Evolutionary conservation across 2,888 invertebrate genomes (phyloP), one percentile per base, ranked within the genome.

Genomic region (Helicoverpa assulta): DNA sequence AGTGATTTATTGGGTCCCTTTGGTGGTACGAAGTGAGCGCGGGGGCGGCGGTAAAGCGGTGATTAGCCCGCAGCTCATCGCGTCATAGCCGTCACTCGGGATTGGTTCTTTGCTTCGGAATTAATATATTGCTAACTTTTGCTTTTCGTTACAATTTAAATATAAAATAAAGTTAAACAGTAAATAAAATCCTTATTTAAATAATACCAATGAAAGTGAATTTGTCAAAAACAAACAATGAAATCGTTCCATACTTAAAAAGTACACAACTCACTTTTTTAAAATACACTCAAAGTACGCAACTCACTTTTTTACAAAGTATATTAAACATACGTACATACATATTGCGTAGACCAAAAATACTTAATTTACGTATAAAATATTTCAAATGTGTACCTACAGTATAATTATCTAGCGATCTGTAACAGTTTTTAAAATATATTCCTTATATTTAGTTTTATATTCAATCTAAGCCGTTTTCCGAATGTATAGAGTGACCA

Each of bases 351-450:
- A 47, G 33, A 59, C 66, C 29, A 54, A 68, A 21, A 67, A 66
- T 70, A 73, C 76, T 76, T 73, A 77, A 66, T 56, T 62, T 76
- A 81, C 53, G 82, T 71, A 82, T 74, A 76, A 79, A 81, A 78
- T 76, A 83, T 73, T 75, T 77, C 47, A 60, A 75, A 76, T 76
- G 57, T 60, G 59, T 72, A 75, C 68, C 67, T 81, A 80, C 64
- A 70, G 66, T 80, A 80, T 67, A 75, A 62, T 78, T 66, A 60
- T 59, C 82, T 82, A 82, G 80, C 82, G 80, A 69, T 65, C 29
- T 78, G 68, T 67, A 73, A 82, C 73, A 78, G 10, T 73, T 82
- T 75, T 81, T 78, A 67, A 78, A 81, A 81, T 71, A 73, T 69
- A 73, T 75, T 68, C 64, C 70, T 76, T 71, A 69, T 33, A 53